These are phyloP conservation scores for Onychostruthus taczanowskii DNA, from an alignment of 2,113 vertebrate genomes.

Conservation along the genomic window DNA sequence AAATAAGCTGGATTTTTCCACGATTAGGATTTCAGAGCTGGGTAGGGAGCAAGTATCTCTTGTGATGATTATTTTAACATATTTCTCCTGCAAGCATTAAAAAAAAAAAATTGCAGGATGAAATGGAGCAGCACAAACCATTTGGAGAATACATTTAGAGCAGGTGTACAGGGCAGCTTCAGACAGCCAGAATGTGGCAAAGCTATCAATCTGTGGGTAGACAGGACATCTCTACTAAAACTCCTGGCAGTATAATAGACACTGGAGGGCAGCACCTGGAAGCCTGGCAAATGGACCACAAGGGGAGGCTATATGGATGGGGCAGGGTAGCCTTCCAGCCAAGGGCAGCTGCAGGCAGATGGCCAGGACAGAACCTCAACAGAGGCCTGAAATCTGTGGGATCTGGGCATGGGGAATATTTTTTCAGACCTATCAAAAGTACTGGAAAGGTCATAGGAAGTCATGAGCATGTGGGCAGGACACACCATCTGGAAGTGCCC, in stretches of 20 bases:
- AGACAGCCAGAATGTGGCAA: neutral
- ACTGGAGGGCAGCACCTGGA: neutral
- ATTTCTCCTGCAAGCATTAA: slow-evolving; percentile 26
- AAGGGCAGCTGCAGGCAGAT: neutral
- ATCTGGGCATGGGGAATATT: neutral
- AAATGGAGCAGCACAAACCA: neutral
- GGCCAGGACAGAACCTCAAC: neutral
- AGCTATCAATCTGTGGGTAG: neutral
- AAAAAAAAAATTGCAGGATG: neutral
- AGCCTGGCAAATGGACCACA: neutral
- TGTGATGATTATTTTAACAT: slow-evolving; percentile 62
- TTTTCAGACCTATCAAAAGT: neutral
- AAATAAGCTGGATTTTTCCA: slow-evolving; percentile 47
- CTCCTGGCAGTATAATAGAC: neutral
- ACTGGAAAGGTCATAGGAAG: neutral
- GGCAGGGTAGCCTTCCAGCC: neutral
- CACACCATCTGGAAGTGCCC: neutral
- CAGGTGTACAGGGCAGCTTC: slow-evolving; percentile 45
- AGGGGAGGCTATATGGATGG: neutral
- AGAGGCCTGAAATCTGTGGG: neutral
- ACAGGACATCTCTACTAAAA: neutral
- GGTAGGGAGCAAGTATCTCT: slow-evolving; percentile 42
- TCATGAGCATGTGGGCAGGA: neutral
- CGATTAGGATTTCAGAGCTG: slow-evolving; percentile 31
- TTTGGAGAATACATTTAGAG: slow-evolving; percentile 49